phyloP scores from a whole-genome alignment of 2,797 vertebrate species.

The Lutjanus argentimaculatus region DNA sequence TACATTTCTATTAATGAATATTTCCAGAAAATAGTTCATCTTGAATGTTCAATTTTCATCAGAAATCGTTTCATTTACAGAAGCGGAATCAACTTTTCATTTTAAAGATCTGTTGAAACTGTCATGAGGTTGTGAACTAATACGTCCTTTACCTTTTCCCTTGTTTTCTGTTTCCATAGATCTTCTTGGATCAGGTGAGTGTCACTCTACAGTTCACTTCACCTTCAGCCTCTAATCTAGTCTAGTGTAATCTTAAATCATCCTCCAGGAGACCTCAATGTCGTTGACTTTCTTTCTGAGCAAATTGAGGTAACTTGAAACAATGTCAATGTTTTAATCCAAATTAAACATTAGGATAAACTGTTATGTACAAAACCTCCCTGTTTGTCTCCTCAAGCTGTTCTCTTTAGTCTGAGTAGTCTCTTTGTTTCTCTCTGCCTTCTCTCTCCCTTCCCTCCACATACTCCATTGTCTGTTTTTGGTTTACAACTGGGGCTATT shows the following conservation, averaged over 20 bases:
- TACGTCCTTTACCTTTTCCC: background rate
- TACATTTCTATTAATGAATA: background rate
- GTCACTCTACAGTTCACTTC: slow-evolving; percentile 1
- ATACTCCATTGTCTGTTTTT: slow-evolving; percentile 79
- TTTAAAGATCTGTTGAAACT: too few relatives aligned
- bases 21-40: background rate
- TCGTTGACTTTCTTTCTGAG: slow-evolving; percentile 3
- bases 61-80: background rate
- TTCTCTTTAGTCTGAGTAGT: slow-evolving; percentile 81
- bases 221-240: slow-evolving; percentile 33
- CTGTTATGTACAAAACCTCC: slow-evolving; percentile 51
- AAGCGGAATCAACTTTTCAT: background rate
- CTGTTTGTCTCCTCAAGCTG: slow-evolving; percentile 78
- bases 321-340: slow-evolving; percentile 42
- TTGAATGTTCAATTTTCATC: background rate
- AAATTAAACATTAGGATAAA: slow-evolving; percentile 17
- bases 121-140: background rate
- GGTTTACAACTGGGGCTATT: slow-evolving; percentile 75
- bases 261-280: slow-evolving; percentile 28
- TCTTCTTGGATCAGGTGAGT: slow-evolving; percentile 88
- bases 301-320: slow-evolving; percentile 38
- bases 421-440: slow-evolving; percentile 81
- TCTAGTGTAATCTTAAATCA: slow-evolving; percentile 24
- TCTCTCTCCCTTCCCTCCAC: slow-evolving; percentile 78
- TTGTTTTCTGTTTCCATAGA: slow-evolving; percentile 70